Evolutionary conservation across 1,140 invertebrate genomes (phyloP).

Genomic region (Colletes gigas): DNA sequence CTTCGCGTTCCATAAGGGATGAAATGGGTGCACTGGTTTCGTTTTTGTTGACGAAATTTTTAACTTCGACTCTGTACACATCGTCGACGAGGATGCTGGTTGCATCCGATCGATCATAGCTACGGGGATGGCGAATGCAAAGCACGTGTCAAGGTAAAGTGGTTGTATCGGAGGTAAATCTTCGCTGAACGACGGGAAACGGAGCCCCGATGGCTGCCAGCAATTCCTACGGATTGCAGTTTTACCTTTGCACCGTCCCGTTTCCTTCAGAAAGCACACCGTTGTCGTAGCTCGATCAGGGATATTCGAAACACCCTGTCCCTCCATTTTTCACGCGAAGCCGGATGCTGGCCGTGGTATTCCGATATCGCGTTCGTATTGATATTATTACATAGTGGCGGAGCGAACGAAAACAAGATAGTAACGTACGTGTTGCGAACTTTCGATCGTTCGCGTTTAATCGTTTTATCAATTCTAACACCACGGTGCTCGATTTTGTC

Average conservation of each 20-base stretch:
- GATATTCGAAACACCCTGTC: no score
- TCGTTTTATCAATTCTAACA: not conserved
- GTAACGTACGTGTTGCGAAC: no score
- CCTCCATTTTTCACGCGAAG: no score
- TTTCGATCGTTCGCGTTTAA: not conserved
- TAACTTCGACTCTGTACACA: not conserved
- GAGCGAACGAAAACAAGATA: no score
- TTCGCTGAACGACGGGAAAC: conserved; percentile 25
- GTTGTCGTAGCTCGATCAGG: no score
- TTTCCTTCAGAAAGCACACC: not conserved
- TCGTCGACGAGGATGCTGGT: not conserved
- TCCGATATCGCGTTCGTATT: no score
- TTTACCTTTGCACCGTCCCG: not conserved
- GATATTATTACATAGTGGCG: no score
- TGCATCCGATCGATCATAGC: conserved; percentile 51
- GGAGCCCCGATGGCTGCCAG: not conserved
- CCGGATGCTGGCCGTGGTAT: no score
- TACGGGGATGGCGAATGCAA: conserved; percentile 42
- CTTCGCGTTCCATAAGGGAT: no score
- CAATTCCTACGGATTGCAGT: conserved; percentile 13
- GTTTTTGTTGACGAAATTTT: not conserved
- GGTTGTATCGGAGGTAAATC: conserved; percentile 32
- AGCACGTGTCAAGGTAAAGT: conserved; percentile 59
- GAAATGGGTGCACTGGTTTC: not conserved
- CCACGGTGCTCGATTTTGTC: not conserved